Percentiles rank a stretch among this genome's conserved stretches.
Evolutionary conservation across 2,113 vertebrate genomes (phyloP).

Genomic region (Sisor rabdophorus): DNA sequence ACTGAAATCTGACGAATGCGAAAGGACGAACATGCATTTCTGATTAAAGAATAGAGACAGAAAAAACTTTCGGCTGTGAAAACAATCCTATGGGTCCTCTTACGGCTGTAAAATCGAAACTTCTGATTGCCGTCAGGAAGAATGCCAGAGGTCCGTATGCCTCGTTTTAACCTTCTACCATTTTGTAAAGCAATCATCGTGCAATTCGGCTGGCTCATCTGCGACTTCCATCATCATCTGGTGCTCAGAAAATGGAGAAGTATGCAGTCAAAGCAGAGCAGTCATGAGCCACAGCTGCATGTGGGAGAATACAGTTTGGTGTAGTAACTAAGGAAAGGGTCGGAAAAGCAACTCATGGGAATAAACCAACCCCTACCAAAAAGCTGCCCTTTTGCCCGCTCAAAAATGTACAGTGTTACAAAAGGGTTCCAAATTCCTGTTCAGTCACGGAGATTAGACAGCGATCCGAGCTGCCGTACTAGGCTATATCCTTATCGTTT

Average conservation of each 20-base stretch:
- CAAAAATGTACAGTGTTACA: conserved; percentile 39
- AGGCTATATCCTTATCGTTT: conserved; percentile 10
- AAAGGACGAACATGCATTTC: background rate
- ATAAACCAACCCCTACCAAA: conserved; percentile 28
- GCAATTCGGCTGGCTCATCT: background rate
- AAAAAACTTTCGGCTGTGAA: background rate
- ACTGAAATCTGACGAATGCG: background rate
- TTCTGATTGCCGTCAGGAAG: background rate
- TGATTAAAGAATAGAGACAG: background rate
- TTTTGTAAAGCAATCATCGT: conserved; percentile 1
- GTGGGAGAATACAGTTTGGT: conserved; percentile 10
- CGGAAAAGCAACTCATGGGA: conserved; percentile 23
- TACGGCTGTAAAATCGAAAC: background rate
- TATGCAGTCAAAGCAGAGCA: background rate
- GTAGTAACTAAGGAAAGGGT: background rate
- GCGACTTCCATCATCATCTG: background rate
- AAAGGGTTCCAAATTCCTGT: conserved; percentile 49
- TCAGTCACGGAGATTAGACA: conserved; percentile 44
- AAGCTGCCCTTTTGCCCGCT: conserved; percentile 4
- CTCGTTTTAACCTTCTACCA: background rate
- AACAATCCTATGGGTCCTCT: background rate
- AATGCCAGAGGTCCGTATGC: background rate
- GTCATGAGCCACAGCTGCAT: background rate
- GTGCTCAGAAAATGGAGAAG: background rate
- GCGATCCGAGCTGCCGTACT: conserved; percentile 7